Conservation (phyloP, 2,888 invertebrate genomes). For the Phaonia tiefii region DNA sequence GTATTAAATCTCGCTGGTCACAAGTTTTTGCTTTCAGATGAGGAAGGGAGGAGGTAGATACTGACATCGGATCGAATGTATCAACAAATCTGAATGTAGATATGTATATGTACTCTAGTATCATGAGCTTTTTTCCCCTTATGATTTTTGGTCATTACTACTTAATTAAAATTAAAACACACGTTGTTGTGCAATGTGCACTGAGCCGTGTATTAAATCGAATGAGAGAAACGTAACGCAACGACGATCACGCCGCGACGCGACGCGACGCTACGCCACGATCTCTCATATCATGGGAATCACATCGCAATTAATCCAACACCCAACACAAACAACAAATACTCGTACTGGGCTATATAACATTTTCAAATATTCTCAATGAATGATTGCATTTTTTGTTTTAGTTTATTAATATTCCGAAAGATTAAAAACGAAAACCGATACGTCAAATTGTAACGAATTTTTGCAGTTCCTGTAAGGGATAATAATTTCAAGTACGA, state of each 20-base stretch:
- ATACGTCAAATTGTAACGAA: no score
- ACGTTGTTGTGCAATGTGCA: constrained; percentile 12
- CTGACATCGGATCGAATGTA: no score
- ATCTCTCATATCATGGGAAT: no score
- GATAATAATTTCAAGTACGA: no score
- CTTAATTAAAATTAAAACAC: not conserved
- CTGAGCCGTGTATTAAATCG: no score
- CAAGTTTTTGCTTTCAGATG: constrained; percentile 3
- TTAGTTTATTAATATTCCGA: not conserved
- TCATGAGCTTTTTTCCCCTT: constrained; percentile 9
- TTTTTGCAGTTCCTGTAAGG: not conserved
- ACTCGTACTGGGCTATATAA: no score
- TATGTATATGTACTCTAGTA: not conserved
- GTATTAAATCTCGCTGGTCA: not conserved
- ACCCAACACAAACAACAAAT: not conserved
- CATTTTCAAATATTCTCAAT: constrained; percentile 6
- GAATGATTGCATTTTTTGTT: constrained; percentile 26
- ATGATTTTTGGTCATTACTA: not conserved
- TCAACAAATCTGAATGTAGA: no score
- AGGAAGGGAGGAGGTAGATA: not conserved
- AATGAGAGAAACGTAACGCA: no score
- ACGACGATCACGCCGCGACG: no score
- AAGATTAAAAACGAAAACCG: not conserved
- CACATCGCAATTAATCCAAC: constrained; percentile 10
- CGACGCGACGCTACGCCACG: no score